Percentiles rank a stretch among this genome's conserved stretches.
Evolutionary conservation across 2,113 vertebrate genomes (phyloP).

Genomic region (Sinocyclocheilus maitianheensis): DNA sequence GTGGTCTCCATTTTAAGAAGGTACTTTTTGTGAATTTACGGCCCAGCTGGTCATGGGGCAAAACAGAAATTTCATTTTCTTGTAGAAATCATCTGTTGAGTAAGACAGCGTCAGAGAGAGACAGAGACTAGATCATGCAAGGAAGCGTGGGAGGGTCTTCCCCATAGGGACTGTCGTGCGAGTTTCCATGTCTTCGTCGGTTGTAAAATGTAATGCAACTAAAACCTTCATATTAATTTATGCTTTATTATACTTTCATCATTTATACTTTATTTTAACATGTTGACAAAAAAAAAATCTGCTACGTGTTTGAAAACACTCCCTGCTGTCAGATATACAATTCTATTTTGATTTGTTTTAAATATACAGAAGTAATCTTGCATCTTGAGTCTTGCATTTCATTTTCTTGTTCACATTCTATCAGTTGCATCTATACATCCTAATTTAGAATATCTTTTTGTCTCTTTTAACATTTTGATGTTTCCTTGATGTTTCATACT

Average conservation of each 20-base stretch:
- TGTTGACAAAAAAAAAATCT: background rate
- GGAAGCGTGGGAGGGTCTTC: constrained; percentile 17
- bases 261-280: background rate
- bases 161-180: background rate
- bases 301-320: background rate
- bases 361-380: background rate
- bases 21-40: constrained; percentile 14
- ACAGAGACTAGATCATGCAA: background rate
- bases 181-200: background rate
- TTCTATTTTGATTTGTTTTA: background rate
- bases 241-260: background rate
- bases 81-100: constrained; percentile 26
- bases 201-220: background rate
- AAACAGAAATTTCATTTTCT: constrained; percentile 15
- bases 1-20: constrained; percentile 12
- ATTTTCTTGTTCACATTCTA: background rate
- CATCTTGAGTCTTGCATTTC: background rate
- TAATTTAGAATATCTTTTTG: background rate
- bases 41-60: background rate
- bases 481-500: background rate
- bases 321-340: background rate
- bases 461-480: background rate
- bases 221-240: background rate
- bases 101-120: constrained; percentile 6
- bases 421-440: background rate